Base-by-base conservation (phyloP, 2,888 invertebrate genomes). In the Schrankia costaestrigalis region DNA sequence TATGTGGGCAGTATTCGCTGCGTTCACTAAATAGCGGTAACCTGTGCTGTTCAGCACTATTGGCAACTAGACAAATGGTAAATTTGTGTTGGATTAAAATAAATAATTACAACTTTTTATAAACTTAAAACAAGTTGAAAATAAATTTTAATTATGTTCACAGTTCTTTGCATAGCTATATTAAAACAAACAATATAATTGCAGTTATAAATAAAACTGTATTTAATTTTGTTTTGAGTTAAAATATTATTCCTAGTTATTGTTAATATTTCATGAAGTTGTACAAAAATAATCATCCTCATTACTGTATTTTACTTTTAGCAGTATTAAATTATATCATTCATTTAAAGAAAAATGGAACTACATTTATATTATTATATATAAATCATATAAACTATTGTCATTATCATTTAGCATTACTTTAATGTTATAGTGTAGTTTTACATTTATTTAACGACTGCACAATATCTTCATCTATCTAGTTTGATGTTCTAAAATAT, bases 1-100 rank as follows among this genome's bases (percentile, higher is more conserved):
- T 61, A 94, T 99, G 90, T 99, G 99, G 99, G 98, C 98, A 33
- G 99, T 99, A 41, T 98, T 99, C 86, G 96, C 98, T 58, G 97
- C 98, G 43, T 98, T 99, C 89, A 97, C 96, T 68, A 99, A 99
- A 93, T 99, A 94, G 92, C 90, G 71, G 63, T 77, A 70, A 69
- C 53, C 52, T 40, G 46, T 46, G 50, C 46, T 60, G 42, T 22
- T 23, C 26, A 26, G 19, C 30, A 39, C 26, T 39, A 41, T 53
- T 52, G 53, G 53, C 49, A 54, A 45, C 52, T 51, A 62, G 51
- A 43, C 46, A 41, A 55, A 55, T 46, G 44, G 48, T 58, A 51
- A 55, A 51, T 54, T 56, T 50, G 29, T 41, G 51, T 52, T 48
- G 35, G 38, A 44, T 46, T 43, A 45, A 42, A 49, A 46, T 50